These are phyloP conservation scores for Lathronympha strigana DNA, from an alignment of 2,888 invertebrate species.

Conservation along the genomic window DNA sequence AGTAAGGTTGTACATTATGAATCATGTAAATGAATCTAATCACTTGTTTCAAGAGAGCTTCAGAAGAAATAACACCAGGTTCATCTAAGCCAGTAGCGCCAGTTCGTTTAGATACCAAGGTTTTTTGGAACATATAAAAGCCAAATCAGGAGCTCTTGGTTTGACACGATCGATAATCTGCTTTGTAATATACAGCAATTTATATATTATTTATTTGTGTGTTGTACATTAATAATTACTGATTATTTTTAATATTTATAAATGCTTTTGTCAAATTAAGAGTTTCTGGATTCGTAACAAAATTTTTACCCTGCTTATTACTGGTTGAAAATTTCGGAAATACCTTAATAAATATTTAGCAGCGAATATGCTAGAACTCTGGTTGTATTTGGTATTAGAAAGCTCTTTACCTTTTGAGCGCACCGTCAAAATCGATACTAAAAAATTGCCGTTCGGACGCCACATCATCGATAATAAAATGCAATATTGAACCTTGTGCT, in stretches of 20 bases:
- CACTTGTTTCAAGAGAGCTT: constrained; percentile 21
- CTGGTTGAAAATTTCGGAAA: neutral
- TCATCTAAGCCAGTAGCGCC: neutral
- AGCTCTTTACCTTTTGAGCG: constrained; percentile 11
- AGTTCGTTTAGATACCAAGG: neutral
- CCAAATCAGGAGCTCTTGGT: neutral
- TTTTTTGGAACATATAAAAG: neutral
- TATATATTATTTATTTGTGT: constrained; percentile 25
- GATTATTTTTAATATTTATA: constrained; percentile 17
- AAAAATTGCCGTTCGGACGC: neutral
- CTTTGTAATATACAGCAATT: constrained; percentile 25
- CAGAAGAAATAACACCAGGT: constrained; percentile 7
- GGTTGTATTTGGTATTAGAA: constrained; percentile 16
- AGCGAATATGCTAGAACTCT: constrained; percentile 9
- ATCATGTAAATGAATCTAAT: constrained; percentile 34
- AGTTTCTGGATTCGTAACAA: neutral
- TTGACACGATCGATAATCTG: constrained; percentile 6
- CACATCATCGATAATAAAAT: neutral
- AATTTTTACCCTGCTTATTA: neutral
- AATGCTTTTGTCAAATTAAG: neutral
- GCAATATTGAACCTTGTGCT: neutral
- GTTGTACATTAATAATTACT: constrained; percentile 27
- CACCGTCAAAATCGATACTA: constrained; percentile 1
- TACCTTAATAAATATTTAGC: neutral
- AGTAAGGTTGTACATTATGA: constrained; percentile 33